Evolutionary conservation across 2,797 vertebrate genomes (phyloP).

Genomic region (Aplochiton taeniatus): DNA sequence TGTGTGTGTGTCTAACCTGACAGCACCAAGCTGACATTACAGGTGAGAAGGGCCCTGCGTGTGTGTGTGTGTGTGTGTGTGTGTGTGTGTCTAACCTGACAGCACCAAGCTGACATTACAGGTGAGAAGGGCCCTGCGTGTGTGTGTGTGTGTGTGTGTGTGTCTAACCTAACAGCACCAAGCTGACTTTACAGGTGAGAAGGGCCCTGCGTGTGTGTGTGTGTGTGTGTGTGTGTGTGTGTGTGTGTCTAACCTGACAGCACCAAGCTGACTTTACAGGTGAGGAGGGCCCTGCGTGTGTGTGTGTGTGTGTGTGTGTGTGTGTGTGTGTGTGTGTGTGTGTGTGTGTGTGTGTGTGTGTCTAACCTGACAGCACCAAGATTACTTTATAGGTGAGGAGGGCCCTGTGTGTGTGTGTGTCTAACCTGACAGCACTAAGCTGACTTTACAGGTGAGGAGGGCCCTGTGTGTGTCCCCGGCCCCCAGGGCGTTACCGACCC

Average conservation of each 20-base stretch:
- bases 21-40: constrained; percentile 45
- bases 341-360: neutral
- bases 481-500: constrained; percentile 92
- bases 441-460: constrained; percentile 75
- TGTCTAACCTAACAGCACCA: constrained; percentile 45
- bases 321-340: neutral
- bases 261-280: constrained; percentile 76
- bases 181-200: too few species aligned
- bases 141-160: neutral
- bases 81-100: neutral
- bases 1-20: too few species aligned
- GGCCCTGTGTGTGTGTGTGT: neutral
- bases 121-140: constrained; percentile 73
- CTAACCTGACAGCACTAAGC: constrained; percentile 79
- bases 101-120: constrained; percentile 77
- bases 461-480: constrained; percentile 81
- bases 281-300: constrained; percentile 75
- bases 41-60: constrained; percentile 47
- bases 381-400: too few species aligned
- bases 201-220: neutral
- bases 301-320: too few species aligned
- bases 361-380: neutral
- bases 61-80: too few species aligned
- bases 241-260: constrained; percentile 62
- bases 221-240: neutral